Percentiles rank a stretch among this genome's conserved stretches.
Conservation (phyloP, 1,140 invertebrate genomes). For the Choristoneura fumiferana region DNA sequence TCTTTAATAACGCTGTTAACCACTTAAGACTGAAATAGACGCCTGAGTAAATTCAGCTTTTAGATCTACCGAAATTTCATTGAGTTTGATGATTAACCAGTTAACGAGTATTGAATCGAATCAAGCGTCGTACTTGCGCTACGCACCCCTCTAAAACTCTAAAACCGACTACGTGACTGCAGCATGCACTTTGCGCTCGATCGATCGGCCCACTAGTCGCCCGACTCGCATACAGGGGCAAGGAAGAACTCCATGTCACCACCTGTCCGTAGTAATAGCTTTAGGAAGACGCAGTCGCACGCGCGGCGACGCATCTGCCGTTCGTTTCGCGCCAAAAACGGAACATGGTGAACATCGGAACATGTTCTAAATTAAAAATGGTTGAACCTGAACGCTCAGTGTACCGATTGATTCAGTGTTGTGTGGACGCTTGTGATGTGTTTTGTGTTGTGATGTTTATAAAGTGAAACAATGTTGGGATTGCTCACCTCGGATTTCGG, state of each 20-base stretch:
- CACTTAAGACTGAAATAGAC: too few species aligned
- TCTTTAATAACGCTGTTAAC: too few species aligned
- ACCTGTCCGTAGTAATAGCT: slow-evolving; percentile 68
- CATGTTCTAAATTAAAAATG: slow-evolving; percentile 16
- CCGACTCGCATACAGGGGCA: slow-evolving; percentile 22
- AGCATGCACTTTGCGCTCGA: slow-evolving; percentile 12
- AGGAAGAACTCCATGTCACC: slow-evolving; percentile 52
- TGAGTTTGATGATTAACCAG: too few species aligned
- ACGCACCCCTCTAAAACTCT: slow-evolving; percentile 16
- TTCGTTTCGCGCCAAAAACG: slow-evolving; percentile 52
- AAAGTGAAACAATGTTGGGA: slow-evolving; percentile 61
- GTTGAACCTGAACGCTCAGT: neutral
- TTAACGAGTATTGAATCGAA: too few species aligned
- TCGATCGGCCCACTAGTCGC: slow-evolving; percentile 34
- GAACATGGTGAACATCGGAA: slow-evolving; percentile 22
- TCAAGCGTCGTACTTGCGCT: neutral
- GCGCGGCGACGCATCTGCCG: slow-evolving; percentile 63
- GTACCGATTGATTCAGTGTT: slow-evolving; percentile 8
- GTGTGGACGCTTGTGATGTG: slow-evolving; percentile 16
- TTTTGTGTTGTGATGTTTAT: slow-evolving; percentile 20
- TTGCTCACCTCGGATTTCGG: slow-evolving; percentile 63
- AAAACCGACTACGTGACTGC: slow-evolving; percentile 8
- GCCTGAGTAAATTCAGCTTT: too few species aligned
- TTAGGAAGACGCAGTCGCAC: slow-evolving; percentile 63
- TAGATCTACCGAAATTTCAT: too few species aligned